Conservation (phyloP, 2,113 vertebrate species). For the Oncorhynchus gorbuscha region DNA sequence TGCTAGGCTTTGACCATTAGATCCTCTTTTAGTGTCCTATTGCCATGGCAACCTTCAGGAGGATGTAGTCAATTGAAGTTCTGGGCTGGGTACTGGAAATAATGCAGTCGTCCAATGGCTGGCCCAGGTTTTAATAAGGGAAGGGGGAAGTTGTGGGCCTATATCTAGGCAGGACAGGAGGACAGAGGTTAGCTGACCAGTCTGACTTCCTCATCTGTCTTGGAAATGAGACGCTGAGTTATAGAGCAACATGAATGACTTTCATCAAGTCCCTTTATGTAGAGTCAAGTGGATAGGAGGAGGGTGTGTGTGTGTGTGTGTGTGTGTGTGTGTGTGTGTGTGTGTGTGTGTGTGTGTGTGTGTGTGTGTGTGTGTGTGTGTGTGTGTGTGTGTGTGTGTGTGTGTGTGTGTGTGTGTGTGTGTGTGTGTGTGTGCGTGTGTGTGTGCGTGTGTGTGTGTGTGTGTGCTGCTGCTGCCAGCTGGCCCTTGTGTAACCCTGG, state of each 20-base stretch:
- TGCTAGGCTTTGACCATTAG: too few relatives aligned
- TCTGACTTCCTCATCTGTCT: slow-evolving; percentile 64
- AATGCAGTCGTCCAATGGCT: too few relatives aligned
- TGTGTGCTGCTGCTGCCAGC: slow-evolving; percentile 59
- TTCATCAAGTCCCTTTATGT: slow-evolving; percentile 67
- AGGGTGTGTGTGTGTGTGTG: slow-evolving; percentile 13
- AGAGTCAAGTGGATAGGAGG: slow-evolving; percentile 58
- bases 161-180: slow-evolving; percentile 39
- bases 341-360: neutral
- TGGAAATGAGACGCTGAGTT: slow-evolving; percentile 73
- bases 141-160: neutral
- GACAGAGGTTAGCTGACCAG: slow-evolving; percentile 46
- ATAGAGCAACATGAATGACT: slow-evolving; percentile 64
- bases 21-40: too few relatives aligned
- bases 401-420: neutral
- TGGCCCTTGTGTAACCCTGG: slow-evolving; percentile 56
- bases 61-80: too few relatives aligned
- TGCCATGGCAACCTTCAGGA: too few relatives aligned
- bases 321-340: neutral
- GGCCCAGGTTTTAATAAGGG: too few relatives aligned
- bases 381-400: neutral
- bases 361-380: slow-evolving; percentile 3
- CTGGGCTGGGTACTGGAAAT: too few relatives aligned
- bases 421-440: neutral
- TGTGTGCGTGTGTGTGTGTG: slow-evolving; percentile 4